These are phyloP conservation scores for Ruditapes philippinarum DNA, from an alignment of 1,140 invertebrate genomes.

Conservation along the genomic window DNA sequence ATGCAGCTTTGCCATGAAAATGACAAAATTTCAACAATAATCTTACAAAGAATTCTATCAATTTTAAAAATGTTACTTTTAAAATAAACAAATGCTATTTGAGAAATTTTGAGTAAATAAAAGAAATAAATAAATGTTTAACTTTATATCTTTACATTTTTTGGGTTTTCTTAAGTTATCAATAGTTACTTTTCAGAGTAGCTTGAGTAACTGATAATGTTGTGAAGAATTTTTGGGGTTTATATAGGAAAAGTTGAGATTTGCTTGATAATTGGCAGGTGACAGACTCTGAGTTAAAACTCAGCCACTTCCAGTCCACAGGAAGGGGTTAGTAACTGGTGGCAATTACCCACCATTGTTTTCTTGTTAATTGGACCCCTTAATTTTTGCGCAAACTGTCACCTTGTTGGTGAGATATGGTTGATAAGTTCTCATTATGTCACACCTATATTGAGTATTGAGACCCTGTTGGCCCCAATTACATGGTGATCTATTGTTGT, in stretches of 20 bases:
- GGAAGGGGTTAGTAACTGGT: background rate
- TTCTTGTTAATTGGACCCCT: constrained; percentile 18
- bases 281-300: constrained; percentile 18
- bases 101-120: no score
- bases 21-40: no score
- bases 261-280: constrained; percentile 30
- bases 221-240: background rate
- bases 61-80: no score
- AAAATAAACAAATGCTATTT: no score
- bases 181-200: no score
- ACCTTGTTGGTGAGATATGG: constrained; percentile 20
- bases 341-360: constrained; percentile 30
- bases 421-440: constrained; percentile 50
- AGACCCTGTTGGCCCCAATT: background rate
- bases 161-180: background rate
- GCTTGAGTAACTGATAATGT: constrained; percentile 19
- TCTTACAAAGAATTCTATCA: no score
- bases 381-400: constrained; percentile 23
- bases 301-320: background rate
- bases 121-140: no score
- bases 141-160: background rate
- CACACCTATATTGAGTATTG: constrained; percentile 47
- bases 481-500: constrained; percentile 21
- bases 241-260: constrained; percentile 25
- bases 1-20: background rate